phyloP scores from a whole-genome alignment of 2,113 vertebrate genomes.

The Chitala chitala region DNA sequence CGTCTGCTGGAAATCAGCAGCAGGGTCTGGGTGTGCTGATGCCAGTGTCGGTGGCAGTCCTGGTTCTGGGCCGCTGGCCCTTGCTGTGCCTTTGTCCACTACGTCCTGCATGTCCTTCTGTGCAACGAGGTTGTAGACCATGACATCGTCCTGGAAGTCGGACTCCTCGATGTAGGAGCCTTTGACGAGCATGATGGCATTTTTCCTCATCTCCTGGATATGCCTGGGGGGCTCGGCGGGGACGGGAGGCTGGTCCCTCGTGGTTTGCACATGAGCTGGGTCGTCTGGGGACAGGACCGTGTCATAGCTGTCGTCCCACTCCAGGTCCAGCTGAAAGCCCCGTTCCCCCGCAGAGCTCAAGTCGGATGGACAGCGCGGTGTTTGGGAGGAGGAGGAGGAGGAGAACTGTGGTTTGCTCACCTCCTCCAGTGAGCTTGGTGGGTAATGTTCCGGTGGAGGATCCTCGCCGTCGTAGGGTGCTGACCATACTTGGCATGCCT shows the following conservation, averaged over 20 bases:
- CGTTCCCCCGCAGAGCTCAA: conserved; percentile 43
- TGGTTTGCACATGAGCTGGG: too few species aligned
- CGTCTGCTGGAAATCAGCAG: conserved; percentile 13
- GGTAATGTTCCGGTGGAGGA: conserved; percentile 75
- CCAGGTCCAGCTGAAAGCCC: conserved; percentile 72
- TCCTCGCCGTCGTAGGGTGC: conserved; percentile 82
- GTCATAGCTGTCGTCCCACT: conserved; percentile 96
- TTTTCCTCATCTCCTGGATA: conserved; percentile 90
- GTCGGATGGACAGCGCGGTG: conserved; percentile 27
- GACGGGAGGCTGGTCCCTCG: neutral
- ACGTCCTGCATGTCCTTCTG: conserved; percentile 71
- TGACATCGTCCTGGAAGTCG: conserved; percentile 91
- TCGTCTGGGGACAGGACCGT: conserved; percentile 65
- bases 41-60: too few species aligned
- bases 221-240: conserved; percentile 72
- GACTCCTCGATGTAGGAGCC: conserved; percentile 90
- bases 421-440: conserved; percentile 64
- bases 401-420: conserved; percentile 30
- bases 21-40: neutral
- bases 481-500: conserved; percentile 85
- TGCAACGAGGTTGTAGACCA: conserved; percentile 87
- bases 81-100: neutral
- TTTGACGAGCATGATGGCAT: conserved; percentile 78
- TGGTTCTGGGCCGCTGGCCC: neutral
- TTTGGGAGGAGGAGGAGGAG: conserved; percentile 22